Percentiles rank a stretch among this genome's conserved stretches.
phyloP scores from a whole-genome alignment of 2,888 invertebrate genomes.

The Tinea trinotella region DNA sequence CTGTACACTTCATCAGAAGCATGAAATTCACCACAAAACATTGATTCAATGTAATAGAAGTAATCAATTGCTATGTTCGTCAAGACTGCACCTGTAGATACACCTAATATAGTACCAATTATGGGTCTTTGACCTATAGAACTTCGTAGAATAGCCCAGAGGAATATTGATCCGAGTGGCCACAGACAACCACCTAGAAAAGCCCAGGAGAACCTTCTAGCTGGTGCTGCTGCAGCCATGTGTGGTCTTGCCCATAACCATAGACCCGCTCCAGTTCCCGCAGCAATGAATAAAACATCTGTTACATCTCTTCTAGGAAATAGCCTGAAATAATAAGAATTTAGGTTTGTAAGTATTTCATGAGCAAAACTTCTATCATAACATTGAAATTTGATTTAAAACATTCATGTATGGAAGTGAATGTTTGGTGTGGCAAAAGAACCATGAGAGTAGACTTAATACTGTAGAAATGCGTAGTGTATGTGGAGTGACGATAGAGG shows the following conservation, averaged over 20 bases:
- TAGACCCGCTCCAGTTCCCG: conserved; percentile 85
- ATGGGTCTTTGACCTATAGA: conserved; percentile 80
- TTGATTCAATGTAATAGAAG: conserved; percentile 74
- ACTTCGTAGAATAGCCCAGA: conserved; percentile 90
- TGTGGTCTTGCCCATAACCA: conserved; percentile 88
- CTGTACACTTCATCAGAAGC: conserved; percentile 56
- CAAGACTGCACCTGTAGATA: conserved; percentile 78
- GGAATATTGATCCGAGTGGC: conserved; percentile 90
- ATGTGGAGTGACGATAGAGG: no score
- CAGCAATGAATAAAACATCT: conserved; percentile 84
- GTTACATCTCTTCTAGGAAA: conserved; percentile 83
- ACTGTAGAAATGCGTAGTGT: no score
- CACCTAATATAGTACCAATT: conserved; percentile 77
- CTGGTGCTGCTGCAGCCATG: conserved; percentile 75
- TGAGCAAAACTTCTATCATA: no score
- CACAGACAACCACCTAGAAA: conserved; percentile 85
- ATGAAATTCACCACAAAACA: conserved; percentile 68
- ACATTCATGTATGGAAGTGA: no score
- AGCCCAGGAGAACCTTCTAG: conserved; percentile 78
- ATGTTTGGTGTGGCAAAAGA: no score
- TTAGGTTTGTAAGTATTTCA: no score
- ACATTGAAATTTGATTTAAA: no score
- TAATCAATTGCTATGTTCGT: conserved; percentile 76
- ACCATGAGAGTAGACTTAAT: no score
- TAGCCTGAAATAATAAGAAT: conserved; percentile 71